Evolutionary conservation across 2,888 invertebrate species (phyloP).

Genomic region (Catocala fraxini): DNA sequence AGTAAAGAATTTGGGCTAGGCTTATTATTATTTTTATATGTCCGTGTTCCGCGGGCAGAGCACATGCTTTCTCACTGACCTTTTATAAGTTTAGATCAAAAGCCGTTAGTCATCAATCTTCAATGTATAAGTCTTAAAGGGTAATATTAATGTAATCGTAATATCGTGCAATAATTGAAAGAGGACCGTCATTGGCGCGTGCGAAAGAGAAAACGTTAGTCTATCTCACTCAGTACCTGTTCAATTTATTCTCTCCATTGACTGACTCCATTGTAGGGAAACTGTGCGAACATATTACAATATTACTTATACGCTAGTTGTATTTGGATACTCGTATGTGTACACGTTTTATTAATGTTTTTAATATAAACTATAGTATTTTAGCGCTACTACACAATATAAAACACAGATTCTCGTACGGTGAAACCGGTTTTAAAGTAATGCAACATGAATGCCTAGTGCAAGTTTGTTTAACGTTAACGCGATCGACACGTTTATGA

Average conservation of each 20-base stretch:
- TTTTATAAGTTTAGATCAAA: too few relatives aligned
- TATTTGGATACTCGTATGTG: conserved; percentile 25
- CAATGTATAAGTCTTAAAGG: background rate
- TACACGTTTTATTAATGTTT: conserved; percentile 28
- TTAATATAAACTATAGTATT: background rate
- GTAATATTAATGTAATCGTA: background rate
- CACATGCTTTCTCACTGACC: too few relatives aligned
- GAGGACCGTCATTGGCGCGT: conserved; percentile 61
- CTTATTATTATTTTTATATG: too few relatives aligned
- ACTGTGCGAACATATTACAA: conserved; percentile 84
- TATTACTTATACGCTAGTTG: conserved; percentile 57
- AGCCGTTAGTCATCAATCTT: too few relatives aligned
- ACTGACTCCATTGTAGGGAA: conserved; percentile 84
- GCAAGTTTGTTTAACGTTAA: too few relatives aligned
- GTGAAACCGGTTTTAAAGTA: too few relatives aligned
- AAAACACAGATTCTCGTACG: too few relatives aligned
- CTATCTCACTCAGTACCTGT: conserved; percentile 90
- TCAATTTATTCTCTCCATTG: conserved; percentile 86
- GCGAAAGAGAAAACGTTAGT: conserved; percentile 67
- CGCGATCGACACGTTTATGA: too few relatives aligned
- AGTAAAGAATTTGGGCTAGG: too few relatives aligned
- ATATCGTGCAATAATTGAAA: conserved; percentile 55
- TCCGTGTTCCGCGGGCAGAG: too few relatives aligned
- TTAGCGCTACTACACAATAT: too few relatives aligned
- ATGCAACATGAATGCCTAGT: too few relatives aligned